These are phyloP conservation scores for Nothobranchius kuhntae DNA, from an alignment of 2,113 vertebrate genomes.

Conservation along the genomic window DNA sequence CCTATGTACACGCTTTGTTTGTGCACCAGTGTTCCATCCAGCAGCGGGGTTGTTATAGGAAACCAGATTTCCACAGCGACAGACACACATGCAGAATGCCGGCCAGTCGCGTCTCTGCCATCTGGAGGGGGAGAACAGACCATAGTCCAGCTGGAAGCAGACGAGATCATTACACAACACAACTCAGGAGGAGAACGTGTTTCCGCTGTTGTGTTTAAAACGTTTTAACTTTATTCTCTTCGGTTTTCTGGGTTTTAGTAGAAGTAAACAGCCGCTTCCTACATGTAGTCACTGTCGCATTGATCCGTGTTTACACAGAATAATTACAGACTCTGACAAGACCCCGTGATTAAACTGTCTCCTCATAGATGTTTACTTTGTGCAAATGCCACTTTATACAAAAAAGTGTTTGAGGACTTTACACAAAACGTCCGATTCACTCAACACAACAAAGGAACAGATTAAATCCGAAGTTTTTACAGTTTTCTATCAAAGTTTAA, in stretches of 20 bases:
- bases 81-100: slow-evolving; percentile 24
- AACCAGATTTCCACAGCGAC: slow-evolving; percentile 54
- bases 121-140: slow-evolving; percentile 32
- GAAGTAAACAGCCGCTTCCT: too few species aligned
- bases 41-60: slow-evolving; percentile 61
- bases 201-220: background rate
- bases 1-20: slow-evolving; percentile 7
- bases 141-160: slow-evolving; percentile 8
- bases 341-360: background rate
- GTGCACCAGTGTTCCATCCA: slow-evolving; percentile 37
- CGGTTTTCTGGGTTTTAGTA: background rate
- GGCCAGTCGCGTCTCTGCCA: slow-evolving; percentile 35
- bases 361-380: background rate
- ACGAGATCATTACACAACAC: slow-evolving; percentile 18
- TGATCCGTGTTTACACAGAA: slow-evolving; percentile 8
- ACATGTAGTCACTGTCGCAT: background rate
- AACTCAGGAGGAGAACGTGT: too few species aligned
- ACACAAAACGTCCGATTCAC: too few species aligned
- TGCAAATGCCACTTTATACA: background rate
- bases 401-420: background rate
- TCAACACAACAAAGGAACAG: too few species aligned
- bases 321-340: slow-evolving; percentile 4
- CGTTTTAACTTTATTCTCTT: background rate
- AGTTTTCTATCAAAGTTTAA: too few species aligned
- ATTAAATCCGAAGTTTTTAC: too few species aligned